These are phyloP conservation scores for Coregonus sp. DNA, from an alignment of 2,797 vertebrate species.

Conservation along the genomic window DNA sequence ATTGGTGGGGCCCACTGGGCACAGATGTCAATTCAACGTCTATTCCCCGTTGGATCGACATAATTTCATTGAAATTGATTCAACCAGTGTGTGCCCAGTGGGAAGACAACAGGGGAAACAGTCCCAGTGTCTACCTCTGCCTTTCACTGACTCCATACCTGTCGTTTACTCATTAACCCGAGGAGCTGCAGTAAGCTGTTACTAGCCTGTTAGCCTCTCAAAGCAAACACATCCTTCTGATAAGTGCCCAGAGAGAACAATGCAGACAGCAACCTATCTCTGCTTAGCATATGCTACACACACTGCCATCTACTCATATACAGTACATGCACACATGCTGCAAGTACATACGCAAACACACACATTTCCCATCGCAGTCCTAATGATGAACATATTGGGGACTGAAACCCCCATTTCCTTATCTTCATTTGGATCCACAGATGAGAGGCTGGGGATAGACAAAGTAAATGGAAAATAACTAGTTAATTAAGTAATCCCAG, in stretches of 20 bases:
- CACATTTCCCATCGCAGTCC: background rate
- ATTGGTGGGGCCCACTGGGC: background rate
- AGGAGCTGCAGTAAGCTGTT: slow-evolving; percentile 17
- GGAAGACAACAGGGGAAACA: background rate
- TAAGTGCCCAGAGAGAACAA: slow-evolving; percentile 1
- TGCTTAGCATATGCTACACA: background rate
- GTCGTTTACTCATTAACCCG: slow-evolving; percentile 42
- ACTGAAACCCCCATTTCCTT: slow-evolving; percentile 8
- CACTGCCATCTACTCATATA: no score
- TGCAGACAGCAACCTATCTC: background rate
- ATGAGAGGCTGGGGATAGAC: background rate
- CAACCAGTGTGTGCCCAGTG: no score
- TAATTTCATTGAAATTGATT: no score
- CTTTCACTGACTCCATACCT: slow-evolving; percentile 4
- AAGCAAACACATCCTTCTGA: slow-evolving; percentile 19
- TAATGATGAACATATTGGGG: background rate
- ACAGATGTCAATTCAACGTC: background rate
- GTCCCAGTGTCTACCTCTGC: no score
- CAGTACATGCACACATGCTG: no score
- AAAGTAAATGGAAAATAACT: slow-evolving; percentile 18
- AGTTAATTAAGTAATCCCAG: slow-evolving; percentile 16
- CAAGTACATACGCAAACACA: no score
- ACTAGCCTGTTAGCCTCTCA: slow-evolving; percentile 1
- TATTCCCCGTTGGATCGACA: no score
- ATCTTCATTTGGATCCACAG: background rate